phyloP scores from a whole-genome alignment of 1,140 invertebrate genomes.

The Pollicipes pollicipes region DNA sequence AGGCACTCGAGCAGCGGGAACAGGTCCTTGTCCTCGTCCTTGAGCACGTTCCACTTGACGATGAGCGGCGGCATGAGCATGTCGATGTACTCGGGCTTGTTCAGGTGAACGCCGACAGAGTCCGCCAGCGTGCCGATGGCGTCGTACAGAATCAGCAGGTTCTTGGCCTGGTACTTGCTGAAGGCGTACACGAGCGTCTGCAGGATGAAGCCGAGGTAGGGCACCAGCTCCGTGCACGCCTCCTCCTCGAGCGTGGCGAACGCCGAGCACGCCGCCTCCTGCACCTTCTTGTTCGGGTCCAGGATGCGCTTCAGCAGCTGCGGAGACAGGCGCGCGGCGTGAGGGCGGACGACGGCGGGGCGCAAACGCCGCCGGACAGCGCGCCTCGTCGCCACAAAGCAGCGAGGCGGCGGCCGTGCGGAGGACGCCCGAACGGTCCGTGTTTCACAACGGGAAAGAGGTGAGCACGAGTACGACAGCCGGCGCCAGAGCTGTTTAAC shows the following conservation, averaged over 20 bases:
- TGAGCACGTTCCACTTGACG: slow-evolving; percentile 92
- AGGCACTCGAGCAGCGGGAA: slow-evolving; percentile 95
- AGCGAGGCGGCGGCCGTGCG: no score
- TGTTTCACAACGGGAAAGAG: no score
- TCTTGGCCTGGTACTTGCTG: slow-evolving; percentile 86
- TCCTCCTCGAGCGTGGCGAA: slow-evolving; percentile 98
- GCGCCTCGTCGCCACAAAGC: no score
- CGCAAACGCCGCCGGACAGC: no score
- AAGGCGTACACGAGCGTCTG: slow-evolving; percentile 97
- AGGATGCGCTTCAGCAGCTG: slow-evolving; percentile 75
- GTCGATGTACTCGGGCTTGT: slow-evolving; percentile 90
- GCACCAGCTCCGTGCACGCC: slow-evolving; percentile 92
- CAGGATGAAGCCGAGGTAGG: slow-evolving; percentile 89
- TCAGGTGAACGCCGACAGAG: slow-evolving; percentile 80
- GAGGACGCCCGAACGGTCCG: no score
- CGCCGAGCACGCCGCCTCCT: slow-evolving; percentile 97
- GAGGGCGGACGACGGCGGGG: no score
- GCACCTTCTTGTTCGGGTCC: slow-evolving; percentile 94
- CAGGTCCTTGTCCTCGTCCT: slow-evolving; percentile 96
- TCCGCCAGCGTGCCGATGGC: slow-evolving; percentile 96
- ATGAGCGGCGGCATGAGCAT: slow-evolving; percentile 95
- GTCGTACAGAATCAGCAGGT: slow-evolving; percentile 94
- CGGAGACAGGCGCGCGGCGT: no score
- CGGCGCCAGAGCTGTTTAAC: no score
- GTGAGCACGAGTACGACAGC: no score